These are phyloP conservation scores for Catocala fraxini DNA, from an alignment of 2,888 invertebrate genomes.

Conservation along the genomic window DNA sequence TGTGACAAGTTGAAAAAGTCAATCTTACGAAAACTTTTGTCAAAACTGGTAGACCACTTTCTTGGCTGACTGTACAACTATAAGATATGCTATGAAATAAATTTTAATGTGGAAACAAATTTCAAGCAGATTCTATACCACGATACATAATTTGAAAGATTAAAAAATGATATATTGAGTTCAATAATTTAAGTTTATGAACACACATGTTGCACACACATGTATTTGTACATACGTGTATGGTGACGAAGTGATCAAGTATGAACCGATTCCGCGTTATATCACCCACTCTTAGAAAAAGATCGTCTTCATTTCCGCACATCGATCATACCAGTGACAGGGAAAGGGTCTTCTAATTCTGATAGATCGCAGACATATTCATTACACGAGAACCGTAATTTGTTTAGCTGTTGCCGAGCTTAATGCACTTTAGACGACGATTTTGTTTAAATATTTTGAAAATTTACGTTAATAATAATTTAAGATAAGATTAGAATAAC, in stretches of 20 bases:
- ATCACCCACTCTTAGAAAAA: conserved; percentile 81
- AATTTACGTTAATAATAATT: background rate
- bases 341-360: conserved; percentile 84
- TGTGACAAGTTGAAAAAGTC: no score
- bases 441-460: background rate
- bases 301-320: conserved; percentile 85
- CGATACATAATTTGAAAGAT: no score
- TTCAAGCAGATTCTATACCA: no score
- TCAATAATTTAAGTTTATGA: no score
- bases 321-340: conserved; percentile 84
- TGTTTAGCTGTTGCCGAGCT: conserved; percentile 49
- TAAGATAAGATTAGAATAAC: no score
- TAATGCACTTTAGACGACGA: conserved; percentile 32
- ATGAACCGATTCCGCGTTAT: conserved; percentile 66
- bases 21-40: no score
- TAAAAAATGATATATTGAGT: no score
- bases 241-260: conserved; percentile 52
- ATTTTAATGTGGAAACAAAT: no score
- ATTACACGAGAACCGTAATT: conserved; percentile 71
- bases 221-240: background rate
- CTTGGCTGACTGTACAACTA: no score
- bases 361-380: conserved; percentile 84
- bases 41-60: no score
- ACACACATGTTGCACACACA: no score
- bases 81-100: no score